A percentile compares a stretch with the other conserved stretches of the same genome.
phyloP scores from a whole-genome alignment of 2,113 vertebrate species.

The Psettodes erumei region DNA sequence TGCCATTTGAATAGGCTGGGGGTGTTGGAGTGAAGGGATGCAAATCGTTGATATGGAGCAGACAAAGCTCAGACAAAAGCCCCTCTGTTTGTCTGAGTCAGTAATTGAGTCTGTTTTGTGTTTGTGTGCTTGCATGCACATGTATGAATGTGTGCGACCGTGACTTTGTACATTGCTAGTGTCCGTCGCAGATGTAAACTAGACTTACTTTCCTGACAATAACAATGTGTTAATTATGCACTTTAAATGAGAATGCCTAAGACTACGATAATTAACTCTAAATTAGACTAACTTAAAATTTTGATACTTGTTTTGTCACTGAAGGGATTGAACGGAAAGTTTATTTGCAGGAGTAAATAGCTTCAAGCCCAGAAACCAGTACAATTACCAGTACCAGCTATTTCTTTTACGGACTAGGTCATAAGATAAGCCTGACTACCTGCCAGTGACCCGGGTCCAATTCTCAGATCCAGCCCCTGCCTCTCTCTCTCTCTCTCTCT shows the following conservation, averaged over 20 bases:
- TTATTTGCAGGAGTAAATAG: background rate
- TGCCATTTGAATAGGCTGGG: slow-evolving; percentile 71
- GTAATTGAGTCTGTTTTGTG: slow-evolving; percentile 45
- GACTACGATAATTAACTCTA: background rate
- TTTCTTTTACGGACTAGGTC: slow-evolving; percentile 11
- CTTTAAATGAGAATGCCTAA: background rate
- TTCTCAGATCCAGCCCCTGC: slow-evolving; percentile 19
- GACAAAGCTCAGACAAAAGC: slow-evolving; percentile 62
- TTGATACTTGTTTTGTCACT: background rate
- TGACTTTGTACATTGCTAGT: slow-evolving; percentile 4
- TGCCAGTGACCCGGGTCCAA: slow-evolving; percentile 24
- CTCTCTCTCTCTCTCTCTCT: background rate
- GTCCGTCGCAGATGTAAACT: slow-evolving; percentile 10
- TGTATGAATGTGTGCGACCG: slow-evolving; percentile 2
- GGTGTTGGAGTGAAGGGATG: slow-evolving; percentile 67
- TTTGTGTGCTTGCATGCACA: slow-evolving; percentile 24
- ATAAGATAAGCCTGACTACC: slow-evolving; percentile 27
- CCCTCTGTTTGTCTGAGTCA: slow-evolving; percentile 59
- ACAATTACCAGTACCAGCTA: no score
- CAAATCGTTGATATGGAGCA: slow-evolving; percentile 74
- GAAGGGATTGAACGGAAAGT: background rate
- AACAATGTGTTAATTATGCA: background rate
- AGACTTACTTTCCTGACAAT: background rate
- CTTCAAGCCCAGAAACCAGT: slow-evolving; percentile 1
- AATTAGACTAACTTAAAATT: no score